A percentile compares a stretch with the other conserved stretches of the same genome.
Conservation (phyloP, 2,113 vertebrate genomes). For the Myotis brandtii region DNA sequence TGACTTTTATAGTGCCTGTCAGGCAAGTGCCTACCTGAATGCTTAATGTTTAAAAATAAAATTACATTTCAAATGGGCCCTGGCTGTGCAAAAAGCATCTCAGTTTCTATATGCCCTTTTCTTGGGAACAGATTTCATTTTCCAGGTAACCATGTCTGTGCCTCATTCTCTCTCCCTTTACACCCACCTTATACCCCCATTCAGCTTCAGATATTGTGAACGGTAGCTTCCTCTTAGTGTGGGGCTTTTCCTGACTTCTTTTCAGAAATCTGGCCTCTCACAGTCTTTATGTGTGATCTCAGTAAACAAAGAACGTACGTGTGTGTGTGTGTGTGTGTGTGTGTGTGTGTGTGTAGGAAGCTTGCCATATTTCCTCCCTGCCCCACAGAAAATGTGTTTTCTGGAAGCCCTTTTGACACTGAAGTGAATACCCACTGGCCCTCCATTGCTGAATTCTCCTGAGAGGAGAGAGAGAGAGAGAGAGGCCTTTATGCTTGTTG, state of each 20-base stretch:
- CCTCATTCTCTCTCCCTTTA: slow-evolving; percentile 41
- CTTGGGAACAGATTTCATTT: not conserved
- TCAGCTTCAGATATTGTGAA: slow-evolving; percentile 1
- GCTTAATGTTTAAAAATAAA: slow-evolving; percentile 69
- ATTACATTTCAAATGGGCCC: slow-evolving; percentile 38
- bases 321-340: not conserved
- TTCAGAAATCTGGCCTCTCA: slow-evolving; percentile 50
- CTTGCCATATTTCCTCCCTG: slow-evolving; percentile 62
- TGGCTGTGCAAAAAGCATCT: not conserved
- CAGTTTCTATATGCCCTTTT: not conserved
- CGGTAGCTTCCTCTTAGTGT: not conserved
- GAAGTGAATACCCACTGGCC: slow-evolving; percentile 61
- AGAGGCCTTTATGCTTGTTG: slow-evolving; percentile 77
- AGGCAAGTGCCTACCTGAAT: slow-evolving; percentile 68
- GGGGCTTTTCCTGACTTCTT: slow-evolving; percentile 30
- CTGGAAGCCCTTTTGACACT: slow-evolving; percentile 69
- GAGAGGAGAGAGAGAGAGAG: not conserved
- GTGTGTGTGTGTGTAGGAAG: slow-evolving; percentile 7
- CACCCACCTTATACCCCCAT: not conserved
- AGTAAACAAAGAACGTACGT: slow-evolving; percentile 38
- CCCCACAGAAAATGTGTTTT: slow-evolving; percentile 60
- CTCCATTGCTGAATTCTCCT: slow-evolving; percentile 63
- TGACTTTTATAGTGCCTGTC: slow-evolving; percentile 65
- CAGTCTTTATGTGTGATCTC: slow-evolving; percentile 36
- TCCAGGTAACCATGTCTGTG: slow-evolving; percentile 9